Evolutionary conservation across 2,113 vertebrate genomes (phyloP), one percentile per base, ranked within the genome.

Genomic region (Ameiurus melas): DNA sequence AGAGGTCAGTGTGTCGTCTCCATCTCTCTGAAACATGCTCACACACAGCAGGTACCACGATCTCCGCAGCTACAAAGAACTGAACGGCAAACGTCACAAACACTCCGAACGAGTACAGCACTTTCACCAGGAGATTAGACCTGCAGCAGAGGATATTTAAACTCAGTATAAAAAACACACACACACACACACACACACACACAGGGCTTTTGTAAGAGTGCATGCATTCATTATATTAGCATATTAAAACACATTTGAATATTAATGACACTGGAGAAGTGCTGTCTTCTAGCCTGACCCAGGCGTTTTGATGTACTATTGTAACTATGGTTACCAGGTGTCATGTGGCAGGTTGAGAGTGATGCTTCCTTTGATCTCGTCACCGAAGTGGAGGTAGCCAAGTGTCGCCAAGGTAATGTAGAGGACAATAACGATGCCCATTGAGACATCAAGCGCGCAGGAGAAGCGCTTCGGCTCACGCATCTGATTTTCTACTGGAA

Each of bases 401-500:
- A 97, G 90, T 2, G 96, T 97, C 53, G 96, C 97, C 81, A 98
- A 88, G 0, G 96, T 93, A 83, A 97, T 90, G 7, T 97, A 97
- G 73, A 97, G 90, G 66, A 93, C 58, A 64, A 96, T 96, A 78
- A 97, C 96, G 53, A 97, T 92, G 5, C 93, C 95, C 97, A 97
- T 98, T 81, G 97, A 97, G 22, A 97, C 95, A 88, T 96, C 96
- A 83, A 98, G 22, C 0, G 96, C 97, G 87, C 90, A 91, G 0
- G 96, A 93, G 58, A 97, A 98, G 71, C 94, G 95, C 0, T 94
- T 90, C 0, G 94, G 91, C 51, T 97, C 96, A 87, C 92, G 96
- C 97, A 98, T 98, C 93, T 96, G 96, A 90, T 98, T 97, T 91
- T 98, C 96, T 88, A 98, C 77, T 0, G 97, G 97, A n/a, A 98